A percentile compares a stretch with the other conserved stretches of the same genome.
Evolutionary conservation across 2,113 vertebrate species (phyloP).

Genomic region (Pteropus alecto): DNA sequence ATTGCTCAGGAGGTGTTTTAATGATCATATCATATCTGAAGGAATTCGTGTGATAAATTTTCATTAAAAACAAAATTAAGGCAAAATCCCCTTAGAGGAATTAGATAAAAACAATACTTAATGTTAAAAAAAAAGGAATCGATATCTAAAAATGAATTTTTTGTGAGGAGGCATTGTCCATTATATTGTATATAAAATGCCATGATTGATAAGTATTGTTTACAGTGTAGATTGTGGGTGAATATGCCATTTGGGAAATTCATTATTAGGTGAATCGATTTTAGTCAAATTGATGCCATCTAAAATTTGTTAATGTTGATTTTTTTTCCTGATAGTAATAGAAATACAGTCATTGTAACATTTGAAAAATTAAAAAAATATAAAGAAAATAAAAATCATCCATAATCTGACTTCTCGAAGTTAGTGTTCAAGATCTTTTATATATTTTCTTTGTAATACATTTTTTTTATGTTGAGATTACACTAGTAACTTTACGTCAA

Average conservation of each 20-base stretch:
- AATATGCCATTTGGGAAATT: background rate
- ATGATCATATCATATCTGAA: fast-evolving
- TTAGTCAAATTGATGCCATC: background rate
- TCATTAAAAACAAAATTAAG: background rate
- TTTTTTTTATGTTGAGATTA: background rate
- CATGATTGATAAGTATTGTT: background rate
- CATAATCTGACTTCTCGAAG: background rate
- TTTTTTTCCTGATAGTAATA: background rate
- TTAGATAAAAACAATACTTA: background rate
- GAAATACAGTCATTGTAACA: background rate
- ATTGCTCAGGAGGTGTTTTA: no score
- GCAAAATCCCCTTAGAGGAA: background rate
- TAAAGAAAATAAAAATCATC: background rate
- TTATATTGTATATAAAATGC: background rate
- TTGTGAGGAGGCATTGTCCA: background rate
- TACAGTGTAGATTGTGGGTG: background rate
- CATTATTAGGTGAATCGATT: background rate
- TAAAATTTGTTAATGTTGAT: background rate
- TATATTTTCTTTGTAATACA: background rate
- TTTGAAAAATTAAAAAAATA: background rate
- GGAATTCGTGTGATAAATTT: background rate
- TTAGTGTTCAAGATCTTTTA: background rate
- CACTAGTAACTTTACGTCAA: background rate
- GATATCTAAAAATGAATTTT: background rate
- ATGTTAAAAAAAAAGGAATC: background rate